Evolutionary conservation across 2,888 invertebrate species (phyloP).

Genomic region (Eustalomyia histrio): DNA sequence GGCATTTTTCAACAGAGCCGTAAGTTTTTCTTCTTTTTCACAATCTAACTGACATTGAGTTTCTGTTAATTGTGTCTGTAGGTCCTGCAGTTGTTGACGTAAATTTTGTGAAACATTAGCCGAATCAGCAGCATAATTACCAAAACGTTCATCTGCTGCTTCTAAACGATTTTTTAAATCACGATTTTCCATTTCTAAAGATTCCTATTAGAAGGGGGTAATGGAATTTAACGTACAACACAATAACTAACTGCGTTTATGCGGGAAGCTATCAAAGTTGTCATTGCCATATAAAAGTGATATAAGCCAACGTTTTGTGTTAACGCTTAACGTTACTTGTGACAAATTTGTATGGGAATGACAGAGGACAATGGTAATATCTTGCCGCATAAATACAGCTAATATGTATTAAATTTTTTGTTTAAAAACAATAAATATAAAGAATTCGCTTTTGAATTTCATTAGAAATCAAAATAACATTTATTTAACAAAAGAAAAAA

Average conservation of each 20-base stretch:
- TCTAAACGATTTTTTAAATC: slow-evolving; percentile 75
- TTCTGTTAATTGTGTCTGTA: slow-evolving; percentile 74
- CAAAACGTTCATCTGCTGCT: slow-evolving; percentile 77
- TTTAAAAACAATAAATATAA: slow-evolving; percentile 13
- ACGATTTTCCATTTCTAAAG: slow-evolving; percentile 73
- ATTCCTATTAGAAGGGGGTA: slow-evolving; percentile 71
- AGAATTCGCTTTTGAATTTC: neutral
- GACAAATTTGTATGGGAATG: too few species aligned
- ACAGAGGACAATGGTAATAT: too few species aligned
- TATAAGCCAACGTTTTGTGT: too few species aligned
- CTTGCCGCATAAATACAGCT: too few species aligned
- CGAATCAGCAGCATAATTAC: slow-evolving; percentile 76
- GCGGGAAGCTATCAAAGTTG: too few species aligned
- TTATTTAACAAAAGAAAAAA: slow-evolving; percentile 4
- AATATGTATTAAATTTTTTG: too few species aligned
- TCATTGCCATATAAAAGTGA: too few species aligned
- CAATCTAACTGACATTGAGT: slow-evolving; percentile 72
- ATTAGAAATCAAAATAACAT: slow-evolving; percentile 8
- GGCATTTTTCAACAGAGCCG: slow-evolving; percentile 87
- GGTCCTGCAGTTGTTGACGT: slow-evolving; percentile 71
- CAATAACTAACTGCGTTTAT: too few species aligned
- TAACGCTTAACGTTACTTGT: too few species aligned
- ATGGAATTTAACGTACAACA: too few species aligned
- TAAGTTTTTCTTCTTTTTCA: slow-evolving; percentile 88
- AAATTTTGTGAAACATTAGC: slow-evolving; percentile 75